Conservation (phyloP, 1,140 invertebrate genomes). For the Zaprionus nigranus region DNA sequence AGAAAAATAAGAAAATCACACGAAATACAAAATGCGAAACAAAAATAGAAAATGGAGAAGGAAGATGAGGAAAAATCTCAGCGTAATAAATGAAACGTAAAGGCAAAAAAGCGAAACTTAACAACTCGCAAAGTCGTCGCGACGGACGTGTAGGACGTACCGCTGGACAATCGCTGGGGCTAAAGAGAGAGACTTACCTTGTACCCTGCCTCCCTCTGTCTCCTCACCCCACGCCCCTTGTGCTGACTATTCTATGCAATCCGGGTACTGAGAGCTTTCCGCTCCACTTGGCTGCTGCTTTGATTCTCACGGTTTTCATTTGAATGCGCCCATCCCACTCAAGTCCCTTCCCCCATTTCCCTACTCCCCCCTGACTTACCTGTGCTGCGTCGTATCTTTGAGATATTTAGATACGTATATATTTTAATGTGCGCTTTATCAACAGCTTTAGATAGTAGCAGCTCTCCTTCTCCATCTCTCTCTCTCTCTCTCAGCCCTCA, state of each 20-base stretch:
- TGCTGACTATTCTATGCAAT: constrained; percentile 1
- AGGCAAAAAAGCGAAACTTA: constrained; percentile 66
- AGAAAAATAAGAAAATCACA: constrained; percentile 24
- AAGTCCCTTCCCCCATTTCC: background rate
- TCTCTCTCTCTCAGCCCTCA: constrained; percentile 21
- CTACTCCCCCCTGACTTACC: constrained; percentile 15
- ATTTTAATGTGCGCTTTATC: constrained; percentile 81
- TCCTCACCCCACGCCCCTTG: background rate
- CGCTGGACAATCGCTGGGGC: constrained; percentile 62
- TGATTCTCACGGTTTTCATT: constrained; percentile 80
- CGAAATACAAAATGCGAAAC: constrained; percentile 2
- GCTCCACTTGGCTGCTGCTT: constrained; percentile 78
- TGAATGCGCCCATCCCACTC: constrained; percentile 60
- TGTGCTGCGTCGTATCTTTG: constrained; percentile 56
- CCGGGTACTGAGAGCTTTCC: constrained; percentile 76
- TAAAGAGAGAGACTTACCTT: constrained; percentile 1
- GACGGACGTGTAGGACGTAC: background rate
- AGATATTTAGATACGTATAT: constrained; percentile 79
- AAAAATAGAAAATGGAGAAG: constrained; percentile 28
- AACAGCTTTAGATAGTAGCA: constrained; percentile 73
- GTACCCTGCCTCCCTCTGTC: background rate
- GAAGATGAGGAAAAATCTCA: constrained; percentile 30
- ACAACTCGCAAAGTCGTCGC: constrained; percentile 42
- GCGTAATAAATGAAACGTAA: constrained; percentile 77
- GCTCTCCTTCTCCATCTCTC: background rate